These are phyloP conservation scores for Ganaspis sp. DNA, from an alignment of 1,140 invertebrate genomes.

Conservation along the genomic window DNA sequence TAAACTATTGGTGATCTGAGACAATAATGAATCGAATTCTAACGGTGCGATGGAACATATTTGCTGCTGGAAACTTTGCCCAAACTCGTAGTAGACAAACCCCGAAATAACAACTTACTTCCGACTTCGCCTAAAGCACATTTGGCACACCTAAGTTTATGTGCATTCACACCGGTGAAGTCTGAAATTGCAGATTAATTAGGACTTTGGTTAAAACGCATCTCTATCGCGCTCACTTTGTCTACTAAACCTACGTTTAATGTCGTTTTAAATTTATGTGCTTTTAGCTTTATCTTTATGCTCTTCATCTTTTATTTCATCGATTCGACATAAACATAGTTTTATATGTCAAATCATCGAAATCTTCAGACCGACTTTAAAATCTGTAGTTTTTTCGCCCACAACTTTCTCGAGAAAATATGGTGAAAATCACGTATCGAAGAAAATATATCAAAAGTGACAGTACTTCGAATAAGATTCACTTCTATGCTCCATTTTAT, in stretches of 20 bases:
- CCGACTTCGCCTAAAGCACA: background rate
- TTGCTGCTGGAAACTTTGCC: background rate
- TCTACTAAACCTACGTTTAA: background rate
- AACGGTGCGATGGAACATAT: background rate
- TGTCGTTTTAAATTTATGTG: background rate
- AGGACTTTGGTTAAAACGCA: constrained; percentile 9
- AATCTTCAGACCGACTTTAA: too few relatives aligned
- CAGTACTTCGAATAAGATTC: too few relatives aligned
- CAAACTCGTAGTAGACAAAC: background rate
- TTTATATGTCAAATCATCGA: too few relatives aligned
- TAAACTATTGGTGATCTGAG: background rate
- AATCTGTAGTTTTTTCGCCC: too few relatives aligned
- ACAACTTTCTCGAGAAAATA: too few relatives aligned
- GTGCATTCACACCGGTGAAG: background rate
- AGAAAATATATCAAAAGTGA: too few relatives aligned
- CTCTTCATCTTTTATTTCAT: too few relatives aligned
- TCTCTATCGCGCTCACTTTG: background rate
- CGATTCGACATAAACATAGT: too few relatives aligned
- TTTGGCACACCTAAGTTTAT: constrained; percentile 1
- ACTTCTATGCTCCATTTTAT: too few relatives aligned
- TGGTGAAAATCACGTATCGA: too few relatives aligned
- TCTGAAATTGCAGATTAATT: constrained; percentile 14
- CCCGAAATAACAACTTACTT: constrained; percentile 5
- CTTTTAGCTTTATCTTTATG: background rate
- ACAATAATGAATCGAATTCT: background rate